Percentiles rank a stretch among this genome's conserved stretches.
These are phyloP conservation scores for Myiagra hebetior DNA, from an alignment of 2,113 vertebrate genomes.

Conservation along the genomic window DNA sequence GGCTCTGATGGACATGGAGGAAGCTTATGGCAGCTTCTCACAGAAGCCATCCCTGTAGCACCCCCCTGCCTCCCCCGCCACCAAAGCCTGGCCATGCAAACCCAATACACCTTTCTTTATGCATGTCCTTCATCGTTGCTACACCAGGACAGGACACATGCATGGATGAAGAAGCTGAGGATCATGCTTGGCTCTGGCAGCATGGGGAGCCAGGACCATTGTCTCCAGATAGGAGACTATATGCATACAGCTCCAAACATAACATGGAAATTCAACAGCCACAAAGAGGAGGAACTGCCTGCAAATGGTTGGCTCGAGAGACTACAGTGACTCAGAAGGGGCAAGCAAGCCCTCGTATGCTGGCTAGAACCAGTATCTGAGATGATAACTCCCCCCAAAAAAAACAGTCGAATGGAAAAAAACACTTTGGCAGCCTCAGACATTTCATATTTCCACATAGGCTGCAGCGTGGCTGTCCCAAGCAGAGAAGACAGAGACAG, in stretches of 20 bases:
- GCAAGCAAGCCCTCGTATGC: not conserved
- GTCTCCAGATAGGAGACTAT: not conserved
- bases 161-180: not conserved
- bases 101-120: not conserved
- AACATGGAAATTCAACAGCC: not conserved
- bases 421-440: not conserved
- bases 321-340: not conserved
- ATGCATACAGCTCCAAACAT: not conserved
- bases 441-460: not conserved
- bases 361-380: not conserved
- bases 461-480: not conserved
- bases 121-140: not conserved
- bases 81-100: no score
- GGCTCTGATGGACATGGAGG: no score
- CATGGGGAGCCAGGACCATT: not conserved
- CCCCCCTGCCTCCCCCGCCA: no score
- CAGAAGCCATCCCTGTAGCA: no score
- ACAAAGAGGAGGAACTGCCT: not conserved
- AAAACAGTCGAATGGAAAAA: not conserved
- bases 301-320: not conserved
- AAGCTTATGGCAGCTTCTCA: no score
- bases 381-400: not conserved
- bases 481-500: not conserved
- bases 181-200: rapidly evolving
- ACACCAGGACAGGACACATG: not conserved